Evolutionary conservation across 2,797 vertebrate species (phyloP), one percentile per base, ranked within the genome.

Genomic region (Strix occidentalis): DNA sequence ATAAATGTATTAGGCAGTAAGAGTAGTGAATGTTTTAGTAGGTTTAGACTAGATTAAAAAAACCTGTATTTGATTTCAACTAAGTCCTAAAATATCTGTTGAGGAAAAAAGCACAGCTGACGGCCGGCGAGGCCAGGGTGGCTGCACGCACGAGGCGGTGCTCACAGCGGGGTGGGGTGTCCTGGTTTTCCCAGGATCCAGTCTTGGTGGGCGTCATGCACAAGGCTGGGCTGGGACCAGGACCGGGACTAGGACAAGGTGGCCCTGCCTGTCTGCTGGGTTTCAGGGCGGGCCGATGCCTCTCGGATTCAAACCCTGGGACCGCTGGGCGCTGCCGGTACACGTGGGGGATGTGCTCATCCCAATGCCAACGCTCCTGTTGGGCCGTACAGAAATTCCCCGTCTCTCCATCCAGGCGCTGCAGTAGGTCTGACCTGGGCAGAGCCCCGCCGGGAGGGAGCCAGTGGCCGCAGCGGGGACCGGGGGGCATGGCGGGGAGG

Each of bases 11-110:
- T 96, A 97, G 95, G 91, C 87, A 89, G 94, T 82, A 93, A 89
- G 89, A 88, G 90, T 90, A 84, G 96, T 97, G 91, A 97, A 97
- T 97, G 94, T 97, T 97, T 97, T 97, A 96, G 96, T 93, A 97
- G 89, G 94, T 97, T 97, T 97, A 79, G 87, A 97, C 88, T 97
- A 94, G 81, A 68, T 94, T 87, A 86, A 82, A 90, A 61, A 75
- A 75, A 66, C 51, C 94, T 92, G 46, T 83, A 89, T 91, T 97
- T 92, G 90, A 90, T 97, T 97, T 96, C 89, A 90, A 56, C 91
- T 63, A 95, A 96, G 29, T 95, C 95, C 96, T 97, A 96, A 97
- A 96, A 97, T 94, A 97, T 71, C 79, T 92, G 31, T 65, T 26
- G 46, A 39, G 37, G 11, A 7, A 11, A 51, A 28, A 51, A 20